phyloP scores from a whole-genome alignment of 1,140 invertebrate genomes.

The Diorhabda sublineata region DNA sequence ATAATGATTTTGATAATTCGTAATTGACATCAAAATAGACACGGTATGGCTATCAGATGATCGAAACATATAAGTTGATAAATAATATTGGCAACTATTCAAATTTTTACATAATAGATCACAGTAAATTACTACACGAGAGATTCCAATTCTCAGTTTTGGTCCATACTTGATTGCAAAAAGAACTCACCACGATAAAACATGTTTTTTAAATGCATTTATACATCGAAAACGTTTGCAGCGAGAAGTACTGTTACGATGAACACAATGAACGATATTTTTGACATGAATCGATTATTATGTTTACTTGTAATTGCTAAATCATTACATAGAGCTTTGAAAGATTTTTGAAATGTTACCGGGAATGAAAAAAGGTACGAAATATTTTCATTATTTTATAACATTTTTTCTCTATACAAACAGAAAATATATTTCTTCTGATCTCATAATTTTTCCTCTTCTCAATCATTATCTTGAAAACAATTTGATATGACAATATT shows the following conservation, averaged over 20 bases:
- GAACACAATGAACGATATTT: constrained; percentile 19
- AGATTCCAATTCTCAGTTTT: constrained; percentile 15
- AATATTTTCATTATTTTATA: no score
- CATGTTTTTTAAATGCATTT: constrained; percentile 25
- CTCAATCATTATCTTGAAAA: no score
- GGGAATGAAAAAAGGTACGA: no score
- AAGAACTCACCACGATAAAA: constrained; percentile 7
- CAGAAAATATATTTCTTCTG: no score
- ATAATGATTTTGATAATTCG: no score
- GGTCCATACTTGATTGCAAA: constrained; percentile 6
- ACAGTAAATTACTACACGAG: neutral
- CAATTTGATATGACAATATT: no score
- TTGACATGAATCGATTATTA: constrained; percentile 27
- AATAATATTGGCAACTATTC: constrained; percentile 8
- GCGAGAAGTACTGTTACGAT: constrained; percentile 4
- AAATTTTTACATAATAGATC: constrained; percentile 8
- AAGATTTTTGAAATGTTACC: constrained; percentile 12
- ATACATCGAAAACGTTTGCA: constrained; percentile 13
- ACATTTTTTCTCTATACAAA: no score
- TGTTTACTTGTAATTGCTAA: constrained; percentile 25
- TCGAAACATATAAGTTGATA: neutral
- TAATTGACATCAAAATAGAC: neutral
- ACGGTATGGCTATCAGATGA: neutral
- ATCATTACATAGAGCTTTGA: constrained; percentile 23
- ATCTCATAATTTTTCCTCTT: no score